Evolutionary conservation across 2,113 vertebrate species (phyloP).

Genomic region (Syrrhaptes paradoxus): DNA sequence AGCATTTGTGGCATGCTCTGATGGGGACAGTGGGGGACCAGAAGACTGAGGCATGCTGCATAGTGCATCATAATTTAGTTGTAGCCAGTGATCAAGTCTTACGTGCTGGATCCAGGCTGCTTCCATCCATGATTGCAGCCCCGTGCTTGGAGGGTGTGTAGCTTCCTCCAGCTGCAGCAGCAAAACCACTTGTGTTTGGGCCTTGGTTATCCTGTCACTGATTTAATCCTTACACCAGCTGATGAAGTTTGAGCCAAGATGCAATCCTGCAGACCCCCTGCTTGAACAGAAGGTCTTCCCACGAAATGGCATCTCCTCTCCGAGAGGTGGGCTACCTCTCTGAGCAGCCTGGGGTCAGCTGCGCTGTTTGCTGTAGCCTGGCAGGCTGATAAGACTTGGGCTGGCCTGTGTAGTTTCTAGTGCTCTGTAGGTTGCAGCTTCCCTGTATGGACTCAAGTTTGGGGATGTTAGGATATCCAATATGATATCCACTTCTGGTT

Average conservation of each 20-base stretch:
- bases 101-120: background rate
- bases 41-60: fast-evolving
- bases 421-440: background rate
- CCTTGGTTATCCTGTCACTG: background rate
- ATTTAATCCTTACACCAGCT: background rate
- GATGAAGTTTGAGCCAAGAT: background rate
- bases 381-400: no score
- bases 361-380: background rate
- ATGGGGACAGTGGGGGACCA: background rate
- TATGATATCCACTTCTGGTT: background rate
- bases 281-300: background rate
- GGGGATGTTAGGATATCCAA: background rate
- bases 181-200: background rate
- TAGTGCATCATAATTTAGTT: background rate
- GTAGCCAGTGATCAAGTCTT: background rate
- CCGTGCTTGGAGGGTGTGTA: background rate
- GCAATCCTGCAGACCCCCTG: background rate
- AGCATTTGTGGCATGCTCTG: background rate
- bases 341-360: background rate
- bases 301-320: background rate
- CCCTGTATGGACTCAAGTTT: no score
- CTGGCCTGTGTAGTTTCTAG: fast-evolving
- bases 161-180: conserved; percentile 1
- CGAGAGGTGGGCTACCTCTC: background rate
- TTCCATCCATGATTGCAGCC: background rate